Percentiles rank a stretch among this genome's conserved stretches.
phyloP scores from a whole-genome alignment of 1,140 invertebrate genomes.

The Sitobion miscanthi region DNA sequence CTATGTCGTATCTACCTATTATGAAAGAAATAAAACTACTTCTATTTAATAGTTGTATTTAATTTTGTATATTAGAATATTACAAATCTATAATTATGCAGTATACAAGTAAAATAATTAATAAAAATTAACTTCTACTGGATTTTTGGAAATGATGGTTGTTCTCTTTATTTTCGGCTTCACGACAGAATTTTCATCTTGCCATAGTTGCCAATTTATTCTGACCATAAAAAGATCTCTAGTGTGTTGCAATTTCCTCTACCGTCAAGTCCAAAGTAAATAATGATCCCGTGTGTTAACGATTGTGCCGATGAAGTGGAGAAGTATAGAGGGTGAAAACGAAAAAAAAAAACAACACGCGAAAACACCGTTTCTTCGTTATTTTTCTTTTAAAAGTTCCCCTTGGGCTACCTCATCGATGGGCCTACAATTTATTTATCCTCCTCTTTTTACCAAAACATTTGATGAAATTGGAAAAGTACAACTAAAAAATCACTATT shows the following conservation, averaged over 20 bases:
- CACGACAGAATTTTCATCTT: background rate
- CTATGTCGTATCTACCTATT: background rate
- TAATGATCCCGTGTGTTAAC: slow-evolving; percentile 40
- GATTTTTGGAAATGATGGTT: background rate
- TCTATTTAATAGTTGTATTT: background rate
- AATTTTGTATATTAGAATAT: background rate
- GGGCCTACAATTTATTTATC: slow-evolving; percentile 6
- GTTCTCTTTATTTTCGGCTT: background rate
- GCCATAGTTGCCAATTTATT: slow-evolving; percentile 33
- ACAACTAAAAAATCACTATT: background rate
- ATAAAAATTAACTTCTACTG: background rate
- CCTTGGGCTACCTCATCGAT: background rate
- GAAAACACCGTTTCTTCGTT: background rate
- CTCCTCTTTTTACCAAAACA: background rate
- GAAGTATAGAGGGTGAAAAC: slow-evolving; percentile 19
- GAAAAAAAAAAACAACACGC: slow-evolving; percentile 17
- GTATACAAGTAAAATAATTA: background rate
- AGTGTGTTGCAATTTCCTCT: slow-evolving; percentile 32
- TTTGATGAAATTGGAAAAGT: background rate
- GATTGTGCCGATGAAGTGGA: slow-evolving; percentile 7
- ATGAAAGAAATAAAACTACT: background rate
- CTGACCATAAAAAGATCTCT: slow-evolving; percentile 38
- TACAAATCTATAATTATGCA: background rate
- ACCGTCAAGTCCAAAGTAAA: slow-evolving; percentile 49
- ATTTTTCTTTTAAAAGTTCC: slow-evolving; percentile 44